phyloP scores from a whole-genome alignment of 2,113 vertebrate species.

The Alethe diademata region DNA sequence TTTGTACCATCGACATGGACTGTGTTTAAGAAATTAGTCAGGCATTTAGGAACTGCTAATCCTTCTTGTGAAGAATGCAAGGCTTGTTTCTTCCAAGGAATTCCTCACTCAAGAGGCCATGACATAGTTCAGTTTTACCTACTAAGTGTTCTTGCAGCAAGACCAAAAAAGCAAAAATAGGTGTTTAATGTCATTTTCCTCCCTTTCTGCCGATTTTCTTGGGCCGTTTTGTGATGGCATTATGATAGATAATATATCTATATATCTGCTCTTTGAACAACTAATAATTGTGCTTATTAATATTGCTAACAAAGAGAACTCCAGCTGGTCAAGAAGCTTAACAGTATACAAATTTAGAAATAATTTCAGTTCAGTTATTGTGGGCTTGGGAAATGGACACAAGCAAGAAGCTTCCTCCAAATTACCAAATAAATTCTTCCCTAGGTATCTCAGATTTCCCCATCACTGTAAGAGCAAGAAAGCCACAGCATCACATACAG shows the following conservation, averaged over 20 bases:
- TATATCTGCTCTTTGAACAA: not conserved
- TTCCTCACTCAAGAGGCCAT: not conserved
- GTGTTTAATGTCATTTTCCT: not conserved
- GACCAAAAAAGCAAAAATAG: not conserved
- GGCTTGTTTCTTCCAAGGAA: slow-evolving; percentile 18
- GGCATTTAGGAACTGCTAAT: slow-evolving; percentile 48
- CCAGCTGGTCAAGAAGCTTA: not conserved
- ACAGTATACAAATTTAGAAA: not conserved
- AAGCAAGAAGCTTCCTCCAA: not conserved
- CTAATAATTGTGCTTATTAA: not conserved
- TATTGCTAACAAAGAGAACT: not conserved
- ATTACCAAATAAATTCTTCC: not conserved
- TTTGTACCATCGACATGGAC: not conserved
- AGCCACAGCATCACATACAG: not conserved
- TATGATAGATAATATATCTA: not conserved
- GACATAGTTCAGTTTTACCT: not conserved
- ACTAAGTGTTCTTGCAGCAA: not conserved
- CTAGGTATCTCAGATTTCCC: not conserved
- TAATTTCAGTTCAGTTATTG: not conserved
- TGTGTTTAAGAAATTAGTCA: slow-evolving; percentile 41
- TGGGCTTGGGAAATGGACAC: not conserved
- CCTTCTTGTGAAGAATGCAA: slow-evolving; percentile 17
- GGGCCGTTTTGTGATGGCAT: not conserved
- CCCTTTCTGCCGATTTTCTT: not conserved
- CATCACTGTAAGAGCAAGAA: not conserved